Evolutionary conservation across 2,888 invertebrate species (phyloP), one percentile per base, ranked within the genome.

Genomic region (Hartigia nigra): DNA sequence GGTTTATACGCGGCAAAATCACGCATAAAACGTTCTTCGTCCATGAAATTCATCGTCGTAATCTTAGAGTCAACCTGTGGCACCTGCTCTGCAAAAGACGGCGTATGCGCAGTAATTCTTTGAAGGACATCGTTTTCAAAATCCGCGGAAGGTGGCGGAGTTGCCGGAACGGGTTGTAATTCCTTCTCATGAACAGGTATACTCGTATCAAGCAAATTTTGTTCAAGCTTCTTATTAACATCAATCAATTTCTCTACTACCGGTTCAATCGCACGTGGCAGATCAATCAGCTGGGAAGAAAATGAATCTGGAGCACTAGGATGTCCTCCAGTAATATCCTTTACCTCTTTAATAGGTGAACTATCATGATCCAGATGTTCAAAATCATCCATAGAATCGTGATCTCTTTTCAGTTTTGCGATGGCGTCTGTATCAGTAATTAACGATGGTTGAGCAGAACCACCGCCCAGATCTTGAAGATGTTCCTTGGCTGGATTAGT

Each of bases 381-480:
- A 90, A 96, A 95, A 92, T 95, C 95, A 88, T 95, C 95, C 82
- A 94, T 92, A 39, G 95, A 95, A 89, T 95, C 95, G 88, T 94
- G 93, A 84, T 95, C 95, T 81, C 95, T 93, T 81, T 90, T 91
- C 79, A 92, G 81, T 80, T 88, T 80, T 81, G 79, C 75, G 55
- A 55, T 55, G 55, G 55, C 55, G 55, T 55, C 55, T 55, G 23
- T 55, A 55, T 55, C 55, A 55, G 55, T 9, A 55, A 23, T 9
- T 2, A 23, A 55, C 9, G 55, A 55, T 55, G 55, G 55, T 55
- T 23, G 23, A 55, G 23, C 23, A 55, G 55, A 55, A 55, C 23
- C 55, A 55, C 55, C 55, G 55, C 23, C 55, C 55, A 55, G 55
- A 9, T 55, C 55, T 23, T 9, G 23, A 55, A 55, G 55, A 55